A percentile compares a stretch with the other conserved stretches of the same genome.
Evolutionary conservation across 2,888 invertebrate species (phyloP).

Genomic region (Elgonia sp.): DNA sequence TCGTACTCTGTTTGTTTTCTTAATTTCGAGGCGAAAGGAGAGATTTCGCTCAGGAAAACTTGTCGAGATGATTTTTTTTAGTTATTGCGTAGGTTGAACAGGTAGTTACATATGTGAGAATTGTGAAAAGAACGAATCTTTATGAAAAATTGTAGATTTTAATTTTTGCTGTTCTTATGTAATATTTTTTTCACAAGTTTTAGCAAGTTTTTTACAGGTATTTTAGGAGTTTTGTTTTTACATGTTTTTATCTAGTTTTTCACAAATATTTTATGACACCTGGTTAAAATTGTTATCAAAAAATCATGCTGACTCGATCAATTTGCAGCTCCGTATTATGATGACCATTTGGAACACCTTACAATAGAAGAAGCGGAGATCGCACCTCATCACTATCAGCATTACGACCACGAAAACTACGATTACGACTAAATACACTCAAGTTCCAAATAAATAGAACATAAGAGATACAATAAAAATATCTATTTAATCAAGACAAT

Average conservation of each 20-base stretch:
- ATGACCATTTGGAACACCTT: slow-evolving; percentile 72
- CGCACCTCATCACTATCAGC: slow-evolving; percentile 71
- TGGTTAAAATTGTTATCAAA: slow-evolving; percentile 40
- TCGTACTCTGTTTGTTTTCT: slow-evolving; percentile 82
- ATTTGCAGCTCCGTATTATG: slow-evolving; percentile 77
- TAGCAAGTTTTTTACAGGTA: too few relatives aligned
- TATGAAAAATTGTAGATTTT: too few relatives aligned
- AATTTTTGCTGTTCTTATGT: too few relatives aligned
- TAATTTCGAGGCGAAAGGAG: slow-evolving; percentile 79
- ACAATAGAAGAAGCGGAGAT: slow-evolving; percentile 67
- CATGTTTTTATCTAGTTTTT: too few relatives aligned
- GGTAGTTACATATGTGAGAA: too few relatives aligned
- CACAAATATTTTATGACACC: too few relatives aligned
- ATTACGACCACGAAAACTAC: slow-evolving; percentile 74
- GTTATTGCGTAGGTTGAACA: too few relatives aligned
- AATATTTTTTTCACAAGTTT: too few relatives aligned
- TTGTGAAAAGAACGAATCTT: too few relatives aligned
- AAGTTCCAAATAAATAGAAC: slow-evolving; percentile 26
- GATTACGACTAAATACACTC: slow-evolving; percentile 77
- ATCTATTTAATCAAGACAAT: slow-evolving; percentile 58
- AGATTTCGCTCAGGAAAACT: slow-evolving; percentile 44
- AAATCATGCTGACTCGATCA: slow-evolving; percentile 28
- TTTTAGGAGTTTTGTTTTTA: too few relatives aligned
- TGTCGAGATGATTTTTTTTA: too few relatives aligned
- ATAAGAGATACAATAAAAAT: slow-evolving; percentile 35